Base-by-base conservation (phyloP, 2,888 invertebrate species). In the Agonopterix subpropinquella region DNA sequence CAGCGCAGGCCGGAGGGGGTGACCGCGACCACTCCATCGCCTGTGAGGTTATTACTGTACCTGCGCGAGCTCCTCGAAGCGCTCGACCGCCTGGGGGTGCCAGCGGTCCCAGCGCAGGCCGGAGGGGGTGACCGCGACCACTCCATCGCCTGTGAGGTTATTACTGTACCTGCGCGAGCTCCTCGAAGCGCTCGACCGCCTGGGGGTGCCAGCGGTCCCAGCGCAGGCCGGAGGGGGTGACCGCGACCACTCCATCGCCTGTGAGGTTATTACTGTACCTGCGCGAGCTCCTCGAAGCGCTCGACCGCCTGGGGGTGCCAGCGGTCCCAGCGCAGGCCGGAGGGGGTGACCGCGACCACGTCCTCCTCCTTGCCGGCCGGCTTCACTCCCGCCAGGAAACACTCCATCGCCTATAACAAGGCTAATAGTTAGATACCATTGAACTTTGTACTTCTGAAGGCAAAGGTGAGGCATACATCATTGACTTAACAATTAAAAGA, bases 331-430 rank as follows among this genome's bases (percentile, higher is more conserved):
- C 68, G 67, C 18, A 80, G 82, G 4, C 79, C 73, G 11, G 52
- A 51, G 2, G 77, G 56, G 42, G 82, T 73, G 41, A 73, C 69
- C 5, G 55, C 59, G n/a, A 71, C 64, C 9, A 58, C 59, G 0
- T 59, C 62, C 1, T 62, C 63, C 1, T 61, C 67, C 0, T 52
- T 55, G 1, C 65, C 71, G 0, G 82, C 80, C 0, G 94, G 92
- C 54, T 91, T 90, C 7, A 96, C 90, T 52, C 92, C 92, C 5
- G 94, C 93, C 56, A 97, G 83, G 73, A 92, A 94, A 74, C 96
- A 96, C 77, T 97, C 96, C 73, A 97, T 93, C 0, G 97, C 97
- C 90, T 97, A 94, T 0, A 15, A 7, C 5, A 4, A 4, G 28
- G 28, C 7, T 41, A 48, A 28, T 18, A 18, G 18, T 18, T 18